These are phyloP conservation scores for Lasioglossum zephyrum DNA, from an alignment of 2,888 invertebrate species.

Conservation along the genomic window DNA sequence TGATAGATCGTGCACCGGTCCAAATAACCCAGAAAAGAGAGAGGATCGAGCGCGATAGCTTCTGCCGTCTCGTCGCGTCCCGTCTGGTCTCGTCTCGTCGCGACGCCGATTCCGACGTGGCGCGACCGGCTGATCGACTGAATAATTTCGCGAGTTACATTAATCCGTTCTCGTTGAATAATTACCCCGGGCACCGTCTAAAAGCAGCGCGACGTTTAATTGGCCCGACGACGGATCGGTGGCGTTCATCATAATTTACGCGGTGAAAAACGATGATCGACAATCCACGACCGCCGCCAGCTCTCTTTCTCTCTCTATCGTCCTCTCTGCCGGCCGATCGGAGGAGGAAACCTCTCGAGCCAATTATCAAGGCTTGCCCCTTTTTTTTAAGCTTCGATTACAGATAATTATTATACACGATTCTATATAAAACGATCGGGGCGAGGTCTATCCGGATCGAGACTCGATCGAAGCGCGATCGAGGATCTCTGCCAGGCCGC, in stretches of 20 bases:
- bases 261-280: not conserved
- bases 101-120: constrained; percentile 1
- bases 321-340: not conserved
- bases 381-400: not conserved
- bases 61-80: not conserved
- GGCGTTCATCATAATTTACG: not conserved
- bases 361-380: not conserved
- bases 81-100: not conserved
- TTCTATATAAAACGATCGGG: not conserved
- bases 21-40: constrained; percentile 1
- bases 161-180: not conserved
- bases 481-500: not conserved
- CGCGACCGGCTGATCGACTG: not conserved
- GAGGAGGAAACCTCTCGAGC: not conserved
- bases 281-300: not conserved
- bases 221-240: not conserved
- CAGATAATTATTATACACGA: constrained; percentile 16
- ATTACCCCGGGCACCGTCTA: not conserved
- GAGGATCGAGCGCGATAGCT: not conserved
- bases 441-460: constrained; percentile 4
- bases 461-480: not conserved
- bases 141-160: constrained; percentile 5
- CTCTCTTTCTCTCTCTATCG: not conserved
- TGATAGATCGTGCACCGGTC: not conserved
- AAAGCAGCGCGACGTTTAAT: constrained; percentile 18